These are phyloP conservation scores for Catamblyrhynchus diadema DNA, from an alignment of 2,797 vertebrate species.

Conservation along the genomic window DNA sequence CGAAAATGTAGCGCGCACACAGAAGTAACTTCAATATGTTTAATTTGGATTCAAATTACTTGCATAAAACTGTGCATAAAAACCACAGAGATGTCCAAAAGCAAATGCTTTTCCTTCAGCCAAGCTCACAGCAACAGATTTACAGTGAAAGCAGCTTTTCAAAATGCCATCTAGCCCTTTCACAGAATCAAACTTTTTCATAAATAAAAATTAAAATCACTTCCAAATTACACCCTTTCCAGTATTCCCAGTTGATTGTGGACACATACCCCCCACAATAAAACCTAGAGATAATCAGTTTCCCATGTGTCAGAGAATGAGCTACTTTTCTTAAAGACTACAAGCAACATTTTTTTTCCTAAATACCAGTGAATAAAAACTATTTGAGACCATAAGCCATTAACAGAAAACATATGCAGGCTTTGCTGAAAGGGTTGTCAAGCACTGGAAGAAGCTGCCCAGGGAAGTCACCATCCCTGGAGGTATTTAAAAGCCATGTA, in stretches of 20 bases:
- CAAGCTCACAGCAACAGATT: constrained; percentile 35
- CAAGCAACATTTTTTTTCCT: constrained; percentile 28
- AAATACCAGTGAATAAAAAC: constrained; percentile 54
- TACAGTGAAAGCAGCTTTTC: constrained; percentile 47
- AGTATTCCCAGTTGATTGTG: neutral
- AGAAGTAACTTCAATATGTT: constrained; percentile 59
- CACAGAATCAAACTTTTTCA: constrained; percentile 1
- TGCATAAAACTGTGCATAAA: constrained; percentile 64
- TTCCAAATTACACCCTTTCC: constrained; percentile 48
- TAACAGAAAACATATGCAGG: constrained; percentile 58
- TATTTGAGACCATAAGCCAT: constrained; percentile 45
- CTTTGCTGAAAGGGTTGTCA: neutral
- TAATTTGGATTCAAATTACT: constrained; percentile 69
- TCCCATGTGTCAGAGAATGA: constrained; percentile 41
- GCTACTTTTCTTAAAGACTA: constrained; percentile 34
- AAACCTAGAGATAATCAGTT: constrained; percentile 44
- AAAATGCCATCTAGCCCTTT: constrained; percentile 20
- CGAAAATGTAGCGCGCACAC: constrained; percentile 26
- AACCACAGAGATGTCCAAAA: constrained; percentile 62
- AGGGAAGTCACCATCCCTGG: neutral
- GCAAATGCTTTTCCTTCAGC: constrained; percentile 60
- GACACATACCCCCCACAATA: neutral
- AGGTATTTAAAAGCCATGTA: neutral
- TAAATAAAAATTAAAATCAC: constrained; percentile 43
- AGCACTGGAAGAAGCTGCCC: neutral